These are phyloP conservation scores for Lutraria lutraria DNA, from an alignment of 2,888 invertebrate species.

Conservation along the genomic window DNA sequence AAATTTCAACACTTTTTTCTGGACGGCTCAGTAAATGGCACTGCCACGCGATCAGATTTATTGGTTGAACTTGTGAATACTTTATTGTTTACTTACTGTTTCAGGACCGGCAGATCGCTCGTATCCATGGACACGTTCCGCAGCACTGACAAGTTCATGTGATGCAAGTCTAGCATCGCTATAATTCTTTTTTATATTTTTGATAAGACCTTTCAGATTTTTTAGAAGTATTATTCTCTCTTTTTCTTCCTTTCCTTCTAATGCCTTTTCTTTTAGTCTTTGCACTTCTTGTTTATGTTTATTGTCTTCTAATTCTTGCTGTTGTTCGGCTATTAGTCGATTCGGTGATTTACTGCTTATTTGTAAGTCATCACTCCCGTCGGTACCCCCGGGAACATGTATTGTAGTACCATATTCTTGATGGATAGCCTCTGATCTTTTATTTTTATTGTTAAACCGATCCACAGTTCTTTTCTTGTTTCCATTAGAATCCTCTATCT, in stretches of 20 bases:
- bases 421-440: not conserved
- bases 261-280: not conserved
- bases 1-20: no score
- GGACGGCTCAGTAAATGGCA: no score
- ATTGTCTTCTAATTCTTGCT: not conserved
- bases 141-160: not conserved
- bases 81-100: not conserved
- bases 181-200: not conserved
- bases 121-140: not conserved
- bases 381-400: not conserved
- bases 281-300: not conserved
- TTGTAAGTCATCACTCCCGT: not conserved
- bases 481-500: not conserved
- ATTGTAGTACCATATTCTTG: not conserved
- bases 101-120: not conserved
- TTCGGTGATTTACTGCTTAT: not conserved
- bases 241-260: not conserved
- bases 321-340: not conserved
- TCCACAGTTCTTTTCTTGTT: not conserved
- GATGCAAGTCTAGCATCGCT: not conserved
- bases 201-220: not conserved
- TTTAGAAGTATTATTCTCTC: not conserved
- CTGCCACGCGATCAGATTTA: no score
- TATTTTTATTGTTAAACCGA: not conserved
- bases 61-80: no score